Base-by-base conservation (phyloP, 2,888 invertebrate genomes). In the Scaptodrosophila latifasciaeformis region DNA sequence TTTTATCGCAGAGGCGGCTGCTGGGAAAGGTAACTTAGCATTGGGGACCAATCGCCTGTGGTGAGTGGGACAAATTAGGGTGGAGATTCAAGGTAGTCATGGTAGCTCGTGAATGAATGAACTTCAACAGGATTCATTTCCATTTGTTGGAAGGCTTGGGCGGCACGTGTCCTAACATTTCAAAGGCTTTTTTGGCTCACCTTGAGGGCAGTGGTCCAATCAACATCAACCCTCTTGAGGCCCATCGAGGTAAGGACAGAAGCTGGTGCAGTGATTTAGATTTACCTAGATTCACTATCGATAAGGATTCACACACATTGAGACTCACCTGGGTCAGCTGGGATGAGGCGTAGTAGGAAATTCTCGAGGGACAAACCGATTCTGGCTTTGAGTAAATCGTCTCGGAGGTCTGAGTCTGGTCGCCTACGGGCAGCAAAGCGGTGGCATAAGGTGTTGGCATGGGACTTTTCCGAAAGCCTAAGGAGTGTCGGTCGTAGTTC, bases 361-460 rank as follows among this genome's bases (percentile, higher is more conserved):
- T 34, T 34, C 15, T 2, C 15, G 34, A n/a, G 34, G 6, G 12
- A 6, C 15, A 15, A 12, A 34, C 15, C 15, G 34, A 34, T n/a
- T 34, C 12, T 13, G n/a, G 49, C 40, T 31, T 49, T 49, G 30
- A 30, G 31, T 34, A 13, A n/a, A 34, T 27, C 5, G 84, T 84
- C 68, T 85, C 84, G 15, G 79, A 70, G 53, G 80, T 68, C 68
- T 67, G 75, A 4, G 50, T 49, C 21, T 83, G 83, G 75, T 85
- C 84, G 7, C 89, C 88, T 71, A 90, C 89, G 49, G 86, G 86
- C 64, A 86, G 65, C 62, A 91, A 89, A 24, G 91, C 91, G 6
- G 92, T 92, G 30, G 92, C 92, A 82, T 92, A 92, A n/a, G 92
- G 92, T 0, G 92, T 91, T 0, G 91, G 91, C 0, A 91, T 91